A percentile compares a stretch with the other conserved stretches of the same genome.
These are phyloP conservation scores for Paracentrotus lividus DNA, from an alignment of 53 echinoderm and acorn worm species.

Conservation along the genomic window DNA sequence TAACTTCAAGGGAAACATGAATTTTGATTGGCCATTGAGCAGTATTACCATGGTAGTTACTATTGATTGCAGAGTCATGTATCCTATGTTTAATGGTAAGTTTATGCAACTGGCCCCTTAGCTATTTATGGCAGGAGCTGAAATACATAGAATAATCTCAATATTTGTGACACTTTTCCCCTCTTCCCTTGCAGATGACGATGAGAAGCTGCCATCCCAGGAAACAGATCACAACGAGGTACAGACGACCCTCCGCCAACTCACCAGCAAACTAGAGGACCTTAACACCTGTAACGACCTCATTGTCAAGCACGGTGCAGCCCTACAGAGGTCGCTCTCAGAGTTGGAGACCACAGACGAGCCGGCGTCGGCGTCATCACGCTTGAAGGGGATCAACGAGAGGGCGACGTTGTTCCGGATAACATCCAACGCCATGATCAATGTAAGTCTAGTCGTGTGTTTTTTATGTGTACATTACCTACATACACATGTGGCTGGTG, in stretches of 20 bases:
- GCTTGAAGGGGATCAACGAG: conserved; percentile 95
- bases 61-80: too few relatives aligned
- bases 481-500: not conserved
- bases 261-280: conserved; percentile 95
- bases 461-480: too few relatives aligned
- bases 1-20: too few relatives aligned
- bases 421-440: conserved; percentile 99
- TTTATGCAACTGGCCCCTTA: too few relatives aligned
- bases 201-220: conserved; percentile 86
- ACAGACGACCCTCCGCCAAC: conserved; percentile 86
- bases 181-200: conserved; percentile 71
- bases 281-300: conserved; percentile 98
- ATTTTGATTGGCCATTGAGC: too few relatives aligned
- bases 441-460: conserved; percentile 78
- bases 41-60: too few relatives aligned
- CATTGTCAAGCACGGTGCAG: conserved; percentile 93
- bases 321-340: conserved; percentile 91
- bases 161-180: not conserved
- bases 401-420: conserved; percentile 96
- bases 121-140: too few relatives aligned
- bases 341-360: conserved; percentile 91
- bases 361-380: conserved; percentile 74
- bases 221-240: conserved; percentile 89
- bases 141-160: not conserved
- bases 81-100: too few relatives aligned